Evolutionary conservation across 1,140 invertebrate genomes (phyloP).

Genomic region (Pseudomyrmex cubaensis): DNA sequence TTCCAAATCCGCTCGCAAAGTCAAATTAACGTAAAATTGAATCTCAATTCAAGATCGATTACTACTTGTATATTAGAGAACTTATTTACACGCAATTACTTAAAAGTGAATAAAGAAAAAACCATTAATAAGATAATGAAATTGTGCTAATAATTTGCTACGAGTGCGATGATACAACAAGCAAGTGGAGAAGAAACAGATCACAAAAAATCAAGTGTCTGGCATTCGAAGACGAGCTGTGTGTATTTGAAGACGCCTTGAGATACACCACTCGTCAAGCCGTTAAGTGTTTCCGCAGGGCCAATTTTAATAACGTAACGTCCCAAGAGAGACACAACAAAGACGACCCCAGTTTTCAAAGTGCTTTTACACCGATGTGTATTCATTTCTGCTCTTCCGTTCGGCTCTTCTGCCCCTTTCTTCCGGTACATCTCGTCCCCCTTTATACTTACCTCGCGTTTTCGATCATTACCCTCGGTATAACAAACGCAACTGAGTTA

Average conservation of each 20-base stretch:
- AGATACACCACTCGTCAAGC: conserved; percentile 62
- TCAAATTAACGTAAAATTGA: background rate
- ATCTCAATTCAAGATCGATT: conserved; percentile 1
- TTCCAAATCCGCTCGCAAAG: background rate
- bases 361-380: conserved; percentile 66
- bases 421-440: conserved; percentile 27
- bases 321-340: conserved; percentile 66
- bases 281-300: conserved; percentile 71
- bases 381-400: conserved; percentile 27
- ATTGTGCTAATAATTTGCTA: conserved; percentile 9
- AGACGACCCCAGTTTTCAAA: conserved; percentile 58
- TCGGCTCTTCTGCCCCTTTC: conserved; percentile 17
- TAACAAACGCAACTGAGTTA: conserved; percentile 24
- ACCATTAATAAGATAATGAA: background rate
- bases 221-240: conserved; percentile 10
- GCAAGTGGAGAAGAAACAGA: conserved; percentile 12
- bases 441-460: conserved; percentile 52
- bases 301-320: conserved; percentile 78
- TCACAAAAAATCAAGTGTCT: conserved; percentile 4
- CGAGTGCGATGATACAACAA: conserved; percentile 5
- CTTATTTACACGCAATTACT: background rate
- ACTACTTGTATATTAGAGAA: background rate
- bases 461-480: conserved; percentile 33
- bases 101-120: background rate
- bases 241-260: conserved; percentile 46